Evolutionary conservation across 2,888 invertebrate genomes (phyloP).

Genomic region (Nomada ruficornis): DNA sequence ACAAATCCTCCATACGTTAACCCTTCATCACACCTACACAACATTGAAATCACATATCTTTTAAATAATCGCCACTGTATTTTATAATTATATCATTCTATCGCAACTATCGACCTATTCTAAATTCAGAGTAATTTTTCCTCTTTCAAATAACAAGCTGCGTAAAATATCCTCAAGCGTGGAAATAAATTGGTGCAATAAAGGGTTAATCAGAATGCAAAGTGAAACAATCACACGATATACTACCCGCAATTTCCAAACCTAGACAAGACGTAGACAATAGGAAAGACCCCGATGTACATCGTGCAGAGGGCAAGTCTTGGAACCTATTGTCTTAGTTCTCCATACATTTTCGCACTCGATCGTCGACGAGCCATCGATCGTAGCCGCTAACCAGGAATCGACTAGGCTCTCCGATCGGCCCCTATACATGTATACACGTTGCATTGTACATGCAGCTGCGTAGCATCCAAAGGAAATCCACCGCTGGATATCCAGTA

Average conservation of each 20-base stretch:
- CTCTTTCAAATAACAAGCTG: no score
- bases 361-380: background rate
- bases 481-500: slow-evolving; percentile 26
- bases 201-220: background rate
- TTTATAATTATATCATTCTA: no score
- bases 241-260: background rate
- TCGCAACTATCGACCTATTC: no score
- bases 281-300: background rate
- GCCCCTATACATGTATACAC: background rate
- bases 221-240: background rate
- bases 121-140: no score
- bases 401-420: background rate
- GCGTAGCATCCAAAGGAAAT: slow-evolving; percentile 42
- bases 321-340: background rate
- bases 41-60: no score
- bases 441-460: slow-evolving; percentile 26
- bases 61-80: no score
- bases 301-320: background rate
- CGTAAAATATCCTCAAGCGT: no score
- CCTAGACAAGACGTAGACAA: background rate
- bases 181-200: background rate
- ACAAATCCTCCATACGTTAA: no score
- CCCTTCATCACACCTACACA: no score
- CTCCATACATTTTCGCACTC: slow-evolving; percentile 7
- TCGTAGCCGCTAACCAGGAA: background rate